phyloP scores from a whole-genome alignment of 2,113 vertebrate genomes.

The Pollachius pollachius region DNA sequence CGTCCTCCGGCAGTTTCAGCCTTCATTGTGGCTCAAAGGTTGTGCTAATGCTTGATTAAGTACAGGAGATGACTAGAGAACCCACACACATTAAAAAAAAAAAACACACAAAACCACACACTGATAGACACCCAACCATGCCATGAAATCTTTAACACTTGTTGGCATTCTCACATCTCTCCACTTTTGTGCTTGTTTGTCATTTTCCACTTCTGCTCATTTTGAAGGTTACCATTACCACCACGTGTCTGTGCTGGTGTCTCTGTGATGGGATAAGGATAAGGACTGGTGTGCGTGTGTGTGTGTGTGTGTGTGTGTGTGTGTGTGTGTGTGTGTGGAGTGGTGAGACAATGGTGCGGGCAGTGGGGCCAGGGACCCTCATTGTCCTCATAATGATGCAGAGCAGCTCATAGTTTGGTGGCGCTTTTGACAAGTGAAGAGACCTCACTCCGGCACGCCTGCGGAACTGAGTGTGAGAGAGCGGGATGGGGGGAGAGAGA shows the following conservation, averaged over 20 bases:
- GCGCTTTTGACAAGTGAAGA: constrained; percentile 64
- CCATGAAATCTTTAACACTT: constrained; percentile 22
- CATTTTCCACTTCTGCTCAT: constrained; percentile 18
- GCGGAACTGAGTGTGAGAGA: constrained; percentile 1
- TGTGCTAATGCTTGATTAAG: constrained; percentile 42
- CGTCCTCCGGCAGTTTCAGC: constrained; percentile 20
- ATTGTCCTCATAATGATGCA: constrained; percentile 67
- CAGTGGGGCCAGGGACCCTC: constrained; percentile 62
- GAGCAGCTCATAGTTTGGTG: constrained; percentile 67
- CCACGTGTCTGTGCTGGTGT: constrained; percentile 37
- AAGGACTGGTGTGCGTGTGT: constrained; percentile 59
- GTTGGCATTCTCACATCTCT: constrained; percentile 8
- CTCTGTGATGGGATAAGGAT: constrained; percentile 52
- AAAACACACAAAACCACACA: neutral
- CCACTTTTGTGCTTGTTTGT: constrained; percentile 25
- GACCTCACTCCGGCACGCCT: constrained; percentile 20
- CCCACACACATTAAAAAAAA: constrained; percentile 1
- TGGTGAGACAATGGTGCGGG: constrained; percentile 66
- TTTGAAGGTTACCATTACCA: constrained; percentile 33
- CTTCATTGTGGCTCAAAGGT: constrained; percentile 23
- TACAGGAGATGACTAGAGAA: constrained; percentile 25
- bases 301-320: constrained; percentile 48
- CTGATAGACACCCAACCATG: neutral
- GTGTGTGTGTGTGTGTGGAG: constrained; percentile 41
- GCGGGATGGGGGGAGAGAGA: neutral